Evolutionary conservation across 53 echinoderm and acorn worm species (phyloP).

Genomic region (Apostichopus leukothele): DNA sequence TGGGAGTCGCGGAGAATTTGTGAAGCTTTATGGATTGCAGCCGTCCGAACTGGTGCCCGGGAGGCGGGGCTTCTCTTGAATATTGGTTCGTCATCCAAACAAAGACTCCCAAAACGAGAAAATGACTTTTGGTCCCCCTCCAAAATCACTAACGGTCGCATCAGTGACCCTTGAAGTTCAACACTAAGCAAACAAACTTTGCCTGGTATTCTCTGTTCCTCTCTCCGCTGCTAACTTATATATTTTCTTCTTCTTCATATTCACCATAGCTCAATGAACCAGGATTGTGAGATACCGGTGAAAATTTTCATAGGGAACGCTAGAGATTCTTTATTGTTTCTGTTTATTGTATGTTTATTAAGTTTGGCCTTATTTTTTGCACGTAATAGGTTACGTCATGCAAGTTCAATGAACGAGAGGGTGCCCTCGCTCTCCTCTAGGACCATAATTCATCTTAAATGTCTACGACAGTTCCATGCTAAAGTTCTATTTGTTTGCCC

Average conservation of each 20-base stretch:
- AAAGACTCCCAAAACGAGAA: constrained; percentile 18
- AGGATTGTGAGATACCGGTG: too few species aligned
- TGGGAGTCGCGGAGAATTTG: neutral
- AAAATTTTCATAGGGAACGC: too few species aligned
- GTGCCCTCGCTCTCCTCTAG: neutral
- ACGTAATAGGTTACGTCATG: neutral
- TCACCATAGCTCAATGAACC: too few species aligned
- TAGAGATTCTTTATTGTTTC: too few species aligned
- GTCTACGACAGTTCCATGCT: neutral
- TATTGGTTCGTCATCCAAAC: constrained; percentile 22
- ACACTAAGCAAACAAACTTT: neutral
- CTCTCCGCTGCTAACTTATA: neutral
- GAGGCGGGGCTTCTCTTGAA: constrained; percentile 20
- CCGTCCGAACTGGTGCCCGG: constrained; percentile 34
- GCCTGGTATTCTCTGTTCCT: neutral
- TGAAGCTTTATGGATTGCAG: constrained; percentile 12
- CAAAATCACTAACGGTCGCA: neutral
- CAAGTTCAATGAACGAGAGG: neutral
- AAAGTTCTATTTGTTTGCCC: neutral
- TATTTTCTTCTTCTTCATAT: neutral
- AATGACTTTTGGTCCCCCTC: neutral
- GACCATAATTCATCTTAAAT: neutral
- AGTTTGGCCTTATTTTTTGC: too few species aligned
- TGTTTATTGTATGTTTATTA: too few species aligned
- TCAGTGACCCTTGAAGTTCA: neutral